Evolutionary conservation across 2,797 vertebrate genomes (phyloP), one percentile per base, ranked within the genome.

Genomic region (Clarias pachynema): DNA sequence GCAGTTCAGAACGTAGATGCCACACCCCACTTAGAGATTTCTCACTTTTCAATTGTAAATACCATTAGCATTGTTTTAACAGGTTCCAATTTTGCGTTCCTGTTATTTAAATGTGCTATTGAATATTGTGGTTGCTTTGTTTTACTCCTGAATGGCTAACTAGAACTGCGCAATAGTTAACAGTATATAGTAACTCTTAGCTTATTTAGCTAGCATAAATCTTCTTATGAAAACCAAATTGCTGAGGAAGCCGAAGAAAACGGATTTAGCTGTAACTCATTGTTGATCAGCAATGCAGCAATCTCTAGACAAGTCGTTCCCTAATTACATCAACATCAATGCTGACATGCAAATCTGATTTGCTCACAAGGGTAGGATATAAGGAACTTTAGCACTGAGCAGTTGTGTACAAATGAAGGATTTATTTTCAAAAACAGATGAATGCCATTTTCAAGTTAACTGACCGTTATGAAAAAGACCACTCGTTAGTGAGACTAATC

Each of bases 291-390:
- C 37, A 37, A 5, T 37, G 37, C 29, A 49, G 31, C 40, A 29
- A 53, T 31, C 22, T 37, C 31, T 34, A 56, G 53, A 26, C 59
- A 34, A 29, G 15, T 4, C 72, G 14, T 62, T 62, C 53, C 80
- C 74, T 20, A 34, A 62, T 83, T 56, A 86, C 63, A 69, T 70
- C 53, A 78, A 79, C 65, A 62, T 44, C 18, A 31, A 60, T 12
- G 24, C 26, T 26, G 49, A 62, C 85, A 83, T 83, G 85, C 85
- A 79, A 40, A 72, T 31, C 74, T 62, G 73, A 86, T 70, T 78
- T 37, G 56, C 75, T 56, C 63, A 82, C 60, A 59, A 78, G 29
- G 60, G 37, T 18, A 26, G 37, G n/a, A 56, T 57, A 86, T 7
- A 31, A 75, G 29, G 26, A 15, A 78, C 29, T 34, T n/a, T 8